phyloP scores from a whole-genome alignment of 2,113 vertebrate species.

The Aegotheles bennettii region DNA sequence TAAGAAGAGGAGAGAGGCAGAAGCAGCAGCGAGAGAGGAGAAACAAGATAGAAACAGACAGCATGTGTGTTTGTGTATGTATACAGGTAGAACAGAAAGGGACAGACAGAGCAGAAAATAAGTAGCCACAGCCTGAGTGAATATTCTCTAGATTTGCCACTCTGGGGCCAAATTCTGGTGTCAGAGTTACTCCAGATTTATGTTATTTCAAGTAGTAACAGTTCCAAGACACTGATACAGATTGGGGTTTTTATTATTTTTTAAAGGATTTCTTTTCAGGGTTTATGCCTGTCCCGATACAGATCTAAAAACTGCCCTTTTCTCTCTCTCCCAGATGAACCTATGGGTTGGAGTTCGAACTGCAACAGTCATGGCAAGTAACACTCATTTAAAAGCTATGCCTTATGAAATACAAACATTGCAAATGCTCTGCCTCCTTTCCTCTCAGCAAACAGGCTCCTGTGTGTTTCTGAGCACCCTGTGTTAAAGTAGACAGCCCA shows the following conservation, averaged over 20 bases:
- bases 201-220: background rate
- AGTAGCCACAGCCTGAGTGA: background rate
- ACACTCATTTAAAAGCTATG: background rate
- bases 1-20: background rate
- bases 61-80: too few relatives aligned
- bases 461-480: background rate
- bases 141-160: background rate
- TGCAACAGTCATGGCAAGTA: background rate
- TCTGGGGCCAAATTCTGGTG: background rate
- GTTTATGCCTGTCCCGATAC: background rate
- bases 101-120: background rate
- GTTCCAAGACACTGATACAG: background rate
- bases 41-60: background rate
- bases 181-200: background rate
- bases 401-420: background rate
- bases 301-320: background rate
- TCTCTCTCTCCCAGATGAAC: background rate
- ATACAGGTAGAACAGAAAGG: background rate
- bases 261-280: background rate
- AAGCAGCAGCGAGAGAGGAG: background rate
- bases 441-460: fast-evolving
- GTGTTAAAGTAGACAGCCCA: background rate
- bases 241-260: background rate
- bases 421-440: background rate
- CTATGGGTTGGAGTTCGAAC: background rate